Conservation (phyloP, 92 coral and sea anemone genomes). For the Muricea muricata region DNA sequence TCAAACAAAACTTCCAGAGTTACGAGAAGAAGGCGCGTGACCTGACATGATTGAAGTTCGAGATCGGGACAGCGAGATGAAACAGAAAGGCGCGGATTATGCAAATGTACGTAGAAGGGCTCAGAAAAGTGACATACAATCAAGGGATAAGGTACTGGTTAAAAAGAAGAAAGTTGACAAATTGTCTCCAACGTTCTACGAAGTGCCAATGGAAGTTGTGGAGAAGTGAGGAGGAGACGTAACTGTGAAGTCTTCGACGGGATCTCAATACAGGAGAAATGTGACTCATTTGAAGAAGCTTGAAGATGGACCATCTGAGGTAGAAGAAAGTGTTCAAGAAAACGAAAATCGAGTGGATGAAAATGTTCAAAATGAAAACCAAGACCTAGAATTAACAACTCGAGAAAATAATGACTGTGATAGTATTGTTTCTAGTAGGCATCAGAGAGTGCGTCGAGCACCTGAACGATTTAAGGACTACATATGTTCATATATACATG, state of each 20-base stretch:
- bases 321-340: not conserved
- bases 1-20: constrained; percentile 22
- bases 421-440: not conserved
- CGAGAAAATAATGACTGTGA: not conserved
- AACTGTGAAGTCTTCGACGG: not conserved
- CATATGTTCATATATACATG: not conserved
- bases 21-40: not conserved
- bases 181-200: constrained; percentile 20
- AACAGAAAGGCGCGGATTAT: constrained; percentile 12
- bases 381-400: not conserved
- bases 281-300: constrained; percentile 36
- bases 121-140: not conserved
- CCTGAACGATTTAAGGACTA: not conserved
- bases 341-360: not conserved
- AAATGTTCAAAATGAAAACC: not conserved
- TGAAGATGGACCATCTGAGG: not conserved
- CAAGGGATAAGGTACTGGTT: constrained; percentile 35
- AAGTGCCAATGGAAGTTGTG: not conserved
- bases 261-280: constrained; percentile 35
- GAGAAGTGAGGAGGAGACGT: constrained; percentile 22
- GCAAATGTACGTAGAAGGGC: not conserved
- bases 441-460: constrained; percentile 10
- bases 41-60: not conserved
- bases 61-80: constrained; percentile 10
- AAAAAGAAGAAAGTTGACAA: constrained; percentile 1